phyloP scores from a whole-genome alignment of 2,888 invertebrate species.

The Eupithecia pulchellata region DNA sequence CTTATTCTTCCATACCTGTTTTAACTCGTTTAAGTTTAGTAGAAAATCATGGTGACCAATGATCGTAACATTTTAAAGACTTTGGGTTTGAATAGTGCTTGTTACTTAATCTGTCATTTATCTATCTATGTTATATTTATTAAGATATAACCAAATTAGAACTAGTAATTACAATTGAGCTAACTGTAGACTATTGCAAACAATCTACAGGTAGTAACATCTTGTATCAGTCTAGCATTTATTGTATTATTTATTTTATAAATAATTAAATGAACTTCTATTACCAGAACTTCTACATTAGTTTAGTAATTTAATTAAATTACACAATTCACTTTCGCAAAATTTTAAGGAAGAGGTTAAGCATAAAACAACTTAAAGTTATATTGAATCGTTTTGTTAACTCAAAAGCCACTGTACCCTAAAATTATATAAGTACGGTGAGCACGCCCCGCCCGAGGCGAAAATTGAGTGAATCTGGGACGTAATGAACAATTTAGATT shows the following conservation, averaged over 20 bases:
- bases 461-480: conserved; percentile 55
- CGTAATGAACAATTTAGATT: conserved; percentile 65
- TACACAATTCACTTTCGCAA: neutral
- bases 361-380: neutral
- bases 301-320: neutral
- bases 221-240: too few species aligned
- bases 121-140: too few species aligned
- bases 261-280: too few species aligned
- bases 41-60: neutral
- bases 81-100: neutral
- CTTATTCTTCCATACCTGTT: too few species aligned
- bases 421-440: conserved; percentile 31
- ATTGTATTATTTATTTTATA: too few species aligned
- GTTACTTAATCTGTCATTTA: neutral
- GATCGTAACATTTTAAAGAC: too few species aligned
- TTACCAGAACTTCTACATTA: neutral
- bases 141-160: too few species aligned
- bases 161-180: too few species aligned
- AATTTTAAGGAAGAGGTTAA: too few species aligned
- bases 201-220: too few species aligned
- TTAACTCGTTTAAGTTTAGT: too few species aligned
- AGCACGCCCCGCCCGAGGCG: conserved; percentile 41
- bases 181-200: too few species aligned
- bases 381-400: neutral
- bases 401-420: conserved; percentile 18